Conservation (phyloP, 2,113 vertebrate genomes). For the Oryzias woworae region DNA sequence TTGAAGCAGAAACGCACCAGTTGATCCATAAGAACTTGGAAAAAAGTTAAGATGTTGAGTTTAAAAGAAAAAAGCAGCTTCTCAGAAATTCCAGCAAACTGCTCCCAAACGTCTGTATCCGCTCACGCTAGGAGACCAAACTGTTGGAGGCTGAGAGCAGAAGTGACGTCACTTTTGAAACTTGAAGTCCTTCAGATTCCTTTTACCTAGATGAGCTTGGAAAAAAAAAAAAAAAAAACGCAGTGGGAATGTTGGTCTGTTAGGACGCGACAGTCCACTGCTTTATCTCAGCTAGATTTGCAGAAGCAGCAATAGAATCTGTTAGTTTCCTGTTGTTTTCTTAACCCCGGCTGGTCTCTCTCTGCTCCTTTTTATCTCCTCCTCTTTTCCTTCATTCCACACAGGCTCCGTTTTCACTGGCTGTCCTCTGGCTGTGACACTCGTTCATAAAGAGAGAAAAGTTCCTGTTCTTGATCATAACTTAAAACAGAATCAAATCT, state of each 20-base stretch:
- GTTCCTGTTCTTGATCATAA: constrained; percentile 1
- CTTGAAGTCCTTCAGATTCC: constrained; percentile 37
- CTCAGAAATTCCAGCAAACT: constrained; percentile 57
- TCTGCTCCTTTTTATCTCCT: constrained; percentile 64
- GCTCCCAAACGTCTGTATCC: constrained; percentile 69
- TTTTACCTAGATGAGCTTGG: constrained; percentile 1
- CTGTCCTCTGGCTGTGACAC: constrained; percentile 41
- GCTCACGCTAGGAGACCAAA: constrained; percentile 72
- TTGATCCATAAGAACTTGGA: constrained; percentile 61
- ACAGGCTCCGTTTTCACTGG: constrained; percentile 61
- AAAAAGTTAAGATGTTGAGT: constrained; percentile 24
- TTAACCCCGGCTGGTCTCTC: constrained; percentile 54
- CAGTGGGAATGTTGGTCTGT: not conserved
- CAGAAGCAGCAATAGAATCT: constrained; percentile 65
- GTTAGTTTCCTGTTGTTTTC: constrained; percentile 72
- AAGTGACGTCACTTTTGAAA: constrained; percentile 71
- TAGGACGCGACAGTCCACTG: constrained; percentile 36
- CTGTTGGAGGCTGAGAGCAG: constrained; percentile 61
- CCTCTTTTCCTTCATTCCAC: constrained; percentile 74
- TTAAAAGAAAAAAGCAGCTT: constrained; percentile 42
- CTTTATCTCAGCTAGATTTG: constrained; percentile 59
- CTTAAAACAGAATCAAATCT: constrained; percentile 15
- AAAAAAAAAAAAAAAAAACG: constrained; percentile 24
- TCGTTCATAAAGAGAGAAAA: constrained; percentile 27
- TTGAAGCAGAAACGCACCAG: constrained; percentile 54